phyloP scores from a whole-genome alignment of 2,113 vertebrate genomes.

The Mola mola region DNA sequence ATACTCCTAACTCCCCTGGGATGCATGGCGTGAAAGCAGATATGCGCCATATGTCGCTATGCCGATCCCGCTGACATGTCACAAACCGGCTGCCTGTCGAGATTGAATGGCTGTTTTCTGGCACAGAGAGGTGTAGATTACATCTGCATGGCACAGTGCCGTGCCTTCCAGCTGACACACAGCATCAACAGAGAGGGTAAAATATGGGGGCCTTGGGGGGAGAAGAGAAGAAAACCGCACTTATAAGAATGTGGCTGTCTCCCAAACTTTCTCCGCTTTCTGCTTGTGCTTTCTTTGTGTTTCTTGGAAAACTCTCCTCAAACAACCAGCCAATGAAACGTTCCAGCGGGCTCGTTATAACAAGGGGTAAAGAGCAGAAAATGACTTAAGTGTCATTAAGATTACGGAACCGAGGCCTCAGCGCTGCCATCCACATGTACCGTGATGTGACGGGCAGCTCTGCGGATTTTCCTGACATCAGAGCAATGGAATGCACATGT shows the following conservation, averaged over 20 bases:
- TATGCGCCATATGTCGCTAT: conserved; percentile 65
- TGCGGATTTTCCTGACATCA: conserved; percentile 31
- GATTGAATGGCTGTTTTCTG: conserved; percentile 54
- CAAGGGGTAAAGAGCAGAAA: conserved; percentile 8
- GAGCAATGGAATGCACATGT: conserved; percentile 23
- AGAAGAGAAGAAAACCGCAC: conserved; percentile 6
- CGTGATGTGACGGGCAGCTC: conserved; percentile 24
- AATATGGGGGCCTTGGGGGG: not conserved
- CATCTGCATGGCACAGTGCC: conserved; percentile 54
- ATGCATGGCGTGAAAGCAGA: conserved; percentile 68
- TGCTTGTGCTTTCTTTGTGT: conserved; percentile 12
- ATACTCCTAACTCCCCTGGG: conserved; percentile 4
- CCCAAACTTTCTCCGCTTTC: conserved; percentile 1
- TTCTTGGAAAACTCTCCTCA: conserved; percentile 33
- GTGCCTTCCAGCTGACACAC: conserved; percentile 55
- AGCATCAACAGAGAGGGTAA: conserved; percentile 18
- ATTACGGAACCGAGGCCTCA: conserved; percentile 2
- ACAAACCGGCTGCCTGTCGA: conserved; percentile 52
- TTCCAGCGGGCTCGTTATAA: conserved; percentile 30
- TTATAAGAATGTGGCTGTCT: conserved; percentile 51
- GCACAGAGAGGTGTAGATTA: conserved; percentile 72
- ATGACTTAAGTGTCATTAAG: conserved; percentile 1
- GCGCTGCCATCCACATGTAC: too few relatives aligned
- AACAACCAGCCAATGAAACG: conserved; percentile 20
- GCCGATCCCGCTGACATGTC: conserved; percentile 68